Evolutionary conservation across 2,888 invertebrate species (phyloP), one percentile per base, ranked within the genome.

Genomic region (Palloptera scutellata): DNA sequence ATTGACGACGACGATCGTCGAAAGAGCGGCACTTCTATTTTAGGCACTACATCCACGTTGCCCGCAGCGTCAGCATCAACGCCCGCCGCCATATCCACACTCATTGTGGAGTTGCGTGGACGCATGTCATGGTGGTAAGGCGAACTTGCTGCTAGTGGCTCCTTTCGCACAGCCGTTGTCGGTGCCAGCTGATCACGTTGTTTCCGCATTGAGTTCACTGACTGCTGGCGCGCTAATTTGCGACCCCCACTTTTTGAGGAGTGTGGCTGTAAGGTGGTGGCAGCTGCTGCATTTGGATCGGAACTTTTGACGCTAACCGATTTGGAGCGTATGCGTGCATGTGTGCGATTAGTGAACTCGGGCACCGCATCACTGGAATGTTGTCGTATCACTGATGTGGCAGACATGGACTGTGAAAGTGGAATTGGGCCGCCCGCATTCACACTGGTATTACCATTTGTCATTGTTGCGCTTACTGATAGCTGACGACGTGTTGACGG

Each of bases 341-440:
- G 86, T 69, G 75, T 75, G 42, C 81, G 80, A 48, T 76, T 76
- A 61, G 67, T 72, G 71, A 74, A 76, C 69, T 78, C 79, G 66
- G 64, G 70, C 61, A 77, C 78, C 64, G 76, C 77, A 68, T 80
- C 80, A 71, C 74, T 78, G 71, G 83, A 79, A 72, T 85, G 81
- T 75, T 79, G 78, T 66, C 77, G 81, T 73, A 86, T 78, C 68
- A 87, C 82, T 48, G 87, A 82, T 52, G 87, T 86, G 40, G 88
- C 87, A 64, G 88, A 88, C 70, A 87, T 86, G 71, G 88, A 88
- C 75, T 87, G 85, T 61, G 82, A 79, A 0, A 85, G 75, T 15
- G 84, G 83, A 78, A 83, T 83, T 11, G 81, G 82, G 11, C 79
- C 76, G 2, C 2, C 30, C 6, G 30, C 30, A 30, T 30, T 30